Evolutionary conservation across 2,797 vertebrate species (phyloP), one percentile per base, ranked within the genome.

Genomic region (Argyrosomus regius): DNA sequence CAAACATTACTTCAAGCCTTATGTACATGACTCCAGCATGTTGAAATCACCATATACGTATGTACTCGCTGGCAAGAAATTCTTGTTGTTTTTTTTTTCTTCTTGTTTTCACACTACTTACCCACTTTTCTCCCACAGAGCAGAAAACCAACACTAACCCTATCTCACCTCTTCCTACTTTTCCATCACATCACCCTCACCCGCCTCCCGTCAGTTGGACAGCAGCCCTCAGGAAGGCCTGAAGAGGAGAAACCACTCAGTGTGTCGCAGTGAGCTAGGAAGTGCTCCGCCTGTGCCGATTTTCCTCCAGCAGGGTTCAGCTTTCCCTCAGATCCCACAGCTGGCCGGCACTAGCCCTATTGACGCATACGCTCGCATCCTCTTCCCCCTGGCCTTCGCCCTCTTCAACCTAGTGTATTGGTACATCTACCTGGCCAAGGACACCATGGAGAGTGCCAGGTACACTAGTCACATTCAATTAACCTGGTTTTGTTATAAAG

Each of bases 391-490:
- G 84, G 93, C 95, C 41, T 99, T 99, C 75, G 97, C 95, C 57
- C 94, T 97, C 85, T 99, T 99, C 94, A 99, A 99, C 91, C 89
- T 98, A 9, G 77, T 97, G 22, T 99, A 99, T 89, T 99, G 98
- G 98, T 94, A 95, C 48, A 95, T 96, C 83, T 99, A 99, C 86
- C 95, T 99, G 89, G 96, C 94, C 87, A 98, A 97, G 83, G 97
- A 99, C 90, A 97, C 96, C 18, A 96, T 98, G 96, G 97, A 97
- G 83, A 80, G 9, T 6, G 76, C 89, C 75, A 92, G 89, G 92
- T 96, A 91, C 76, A 80, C 22, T 5, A 20, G 0, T 3, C 43
- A 64, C 22, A 65, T 46, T 71, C 12, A 61, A 1, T 60, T 63
- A 26, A 39, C 8, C 35, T 39, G 8, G 8, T 22, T 7, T 17